Conservation (phyloP, 2,113 vertebrate species). For the Miniopterus natalensis region DNA sequence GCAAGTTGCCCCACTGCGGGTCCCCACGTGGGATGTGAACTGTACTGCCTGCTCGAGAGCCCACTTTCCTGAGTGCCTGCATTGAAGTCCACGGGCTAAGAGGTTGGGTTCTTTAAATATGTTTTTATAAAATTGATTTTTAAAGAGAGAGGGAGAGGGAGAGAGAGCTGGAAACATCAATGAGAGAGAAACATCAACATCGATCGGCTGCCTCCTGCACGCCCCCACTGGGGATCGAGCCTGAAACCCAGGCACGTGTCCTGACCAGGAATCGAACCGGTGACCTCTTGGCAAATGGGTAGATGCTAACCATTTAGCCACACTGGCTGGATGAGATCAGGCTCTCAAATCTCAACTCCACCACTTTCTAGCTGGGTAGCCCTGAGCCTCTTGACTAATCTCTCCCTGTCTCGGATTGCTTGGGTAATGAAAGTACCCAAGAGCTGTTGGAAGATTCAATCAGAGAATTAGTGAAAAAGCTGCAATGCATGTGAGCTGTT, state of each 20-base stretch:
- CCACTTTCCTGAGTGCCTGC: fast-evolving
- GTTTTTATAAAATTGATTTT: too few relatives aligned
- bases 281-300: too few relatives aligned
- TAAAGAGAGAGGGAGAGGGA: too few relatives aligned
- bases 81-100: not conserved
- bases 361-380: not conserved
- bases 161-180: too few relatives aligned
- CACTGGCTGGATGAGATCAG: too few relatives aligned
- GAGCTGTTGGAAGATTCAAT: not conserved
- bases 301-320: too few relatives aligned
- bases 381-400: not conserved
- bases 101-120: not conserved
- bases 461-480: not conserved
- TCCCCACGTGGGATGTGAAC: not conserved
- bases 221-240: too few relatives aligned
- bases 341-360: not conserved
- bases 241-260: too few relatives aligned
- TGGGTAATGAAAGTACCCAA: not conserved
- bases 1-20: not conserved
- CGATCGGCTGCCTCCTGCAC: too few relatives aligned
- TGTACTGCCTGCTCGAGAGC: too few relatives aligned
- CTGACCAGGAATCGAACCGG: too few relatives aligned
- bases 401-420: not conserved
- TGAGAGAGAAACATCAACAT: too few relatives aligned
- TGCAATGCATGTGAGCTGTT: not conserved